A percentile compares a stretch with the other conserved stretches of the same genome.
phyloP scores from a whole-genome alignment of 2,797 vertebrate genomes.

The Rallus crepitans region DNA sequence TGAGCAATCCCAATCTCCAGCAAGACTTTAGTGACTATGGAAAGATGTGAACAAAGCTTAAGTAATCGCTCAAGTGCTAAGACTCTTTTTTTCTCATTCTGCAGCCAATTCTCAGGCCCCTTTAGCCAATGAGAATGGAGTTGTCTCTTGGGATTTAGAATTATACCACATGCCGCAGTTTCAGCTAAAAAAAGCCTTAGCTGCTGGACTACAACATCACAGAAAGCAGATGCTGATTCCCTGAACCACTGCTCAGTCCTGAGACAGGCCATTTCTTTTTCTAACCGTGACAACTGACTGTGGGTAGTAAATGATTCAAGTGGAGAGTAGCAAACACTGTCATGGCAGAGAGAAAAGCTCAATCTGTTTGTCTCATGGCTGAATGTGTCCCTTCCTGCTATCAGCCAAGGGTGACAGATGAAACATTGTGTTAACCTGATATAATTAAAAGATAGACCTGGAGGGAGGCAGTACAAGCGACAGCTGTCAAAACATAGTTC shows the following conservation, averaged over 20 bases:
- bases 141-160: not conserved
- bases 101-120: not conserved
- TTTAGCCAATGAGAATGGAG: not conserved
- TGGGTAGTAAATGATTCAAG: not conserved
- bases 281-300: not conserved
- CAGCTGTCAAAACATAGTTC: slow-evolving; percentile 66
- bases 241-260: not conserved
- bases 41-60: not conserved
- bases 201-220: not conserved
- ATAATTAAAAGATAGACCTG: slow-evolving; percentile 61
- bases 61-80: not conserved
- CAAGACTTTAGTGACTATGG: not conserved
- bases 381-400: slow-evolving; percentile 22
- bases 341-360: not conserved
- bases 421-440: slow-evolving; percentile 50
- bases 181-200: not conserved
- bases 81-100: not conserved
- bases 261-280: not conserved
- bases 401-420: slow-evolving; percentile 30
- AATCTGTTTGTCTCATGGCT: not conserved
- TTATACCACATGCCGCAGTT: not conserved
- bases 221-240: not conserved
- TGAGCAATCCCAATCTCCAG: not conserved
- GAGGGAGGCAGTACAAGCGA: not conserved
- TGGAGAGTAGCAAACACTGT: not conserved